Evolutionary conservation across 2,113 vertebrate genomes (phyloP).

Genomic region (Tupaia tana): DNA sequence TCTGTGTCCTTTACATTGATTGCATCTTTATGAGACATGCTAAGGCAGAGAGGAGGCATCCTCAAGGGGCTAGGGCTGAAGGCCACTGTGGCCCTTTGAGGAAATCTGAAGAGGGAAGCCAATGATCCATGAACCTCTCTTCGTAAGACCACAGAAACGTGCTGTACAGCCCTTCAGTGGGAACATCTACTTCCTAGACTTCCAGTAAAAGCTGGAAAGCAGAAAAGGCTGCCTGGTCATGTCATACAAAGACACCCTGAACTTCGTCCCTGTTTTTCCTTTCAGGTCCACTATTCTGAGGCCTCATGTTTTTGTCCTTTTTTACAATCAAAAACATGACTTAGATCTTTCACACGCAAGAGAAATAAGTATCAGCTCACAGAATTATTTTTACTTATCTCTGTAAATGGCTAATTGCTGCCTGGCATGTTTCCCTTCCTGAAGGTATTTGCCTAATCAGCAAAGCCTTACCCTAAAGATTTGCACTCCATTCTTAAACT

Average conservation of each 20-base stretch:
- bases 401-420: background rate
- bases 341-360: background rate
- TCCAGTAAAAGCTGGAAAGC: background rate
- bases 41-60: background rate
- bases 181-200: background rate
- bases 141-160: background rate
- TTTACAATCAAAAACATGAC: background rate
- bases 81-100: background rate
- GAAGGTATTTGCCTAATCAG: background rate
- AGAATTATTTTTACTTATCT: background rate
- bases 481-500: background rate
- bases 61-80: background rate
- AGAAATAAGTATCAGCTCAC: background rate
- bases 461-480: conserved; percentile 4
- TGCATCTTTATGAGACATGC: background rate
- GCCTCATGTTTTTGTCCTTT: background rate
- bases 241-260: background rate
- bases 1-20: background rate
- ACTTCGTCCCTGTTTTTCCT: background rate
- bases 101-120: background rate
- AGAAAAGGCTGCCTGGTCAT: background rate
- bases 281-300: background rate
- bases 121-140: background rate
- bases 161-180: background rate
- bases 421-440: background rate